These are phyloP conservation scores for Crocodylus rhombifer DNA, from an alignment of 2,797 vertebrate genomes.

Conservation along the genomic window DNA sequence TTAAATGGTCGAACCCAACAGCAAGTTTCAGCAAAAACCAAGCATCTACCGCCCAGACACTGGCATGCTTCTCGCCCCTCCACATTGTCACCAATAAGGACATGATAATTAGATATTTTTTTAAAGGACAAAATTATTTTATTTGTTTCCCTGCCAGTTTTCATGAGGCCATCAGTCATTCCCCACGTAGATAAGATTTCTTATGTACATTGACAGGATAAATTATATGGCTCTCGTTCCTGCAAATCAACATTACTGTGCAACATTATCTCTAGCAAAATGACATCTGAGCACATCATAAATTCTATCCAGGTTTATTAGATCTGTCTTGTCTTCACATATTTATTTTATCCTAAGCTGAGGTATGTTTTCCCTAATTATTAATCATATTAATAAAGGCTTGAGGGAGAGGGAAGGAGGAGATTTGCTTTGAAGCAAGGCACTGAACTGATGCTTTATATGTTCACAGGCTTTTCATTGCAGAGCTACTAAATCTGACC, in stretches of 20 bases:
- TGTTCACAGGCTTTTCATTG: not conserved
- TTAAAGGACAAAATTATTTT: slow-evolving; percentile 81
- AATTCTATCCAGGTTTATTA: slow-evolving; percentile 83
- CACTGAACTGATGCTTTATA: accelerated
- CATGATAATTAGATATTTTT: slow-evolving; percentile 80
- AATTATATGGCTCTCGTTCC: slow-evolving; percentile 83
- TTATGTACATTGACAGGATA: slow-evolving; percentile 82
- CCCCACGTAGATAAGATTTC: slow-evolving; percentile 77
- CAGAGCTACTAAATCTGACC: not conserved
- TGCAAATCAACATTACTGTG: slow-evolving; percentile 82
- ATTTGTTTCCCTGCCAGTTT: slow-evolving; percentile 82
- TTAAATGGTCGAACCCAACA: not conserved
- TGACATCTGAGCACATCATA: slow-evolving; percentile 74
- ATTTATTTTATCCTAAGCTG: slow-evolving; percentile 77
- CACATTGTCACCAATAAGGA: slow-evolving; percentile 50
- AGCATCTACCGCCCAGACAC: not conserved
- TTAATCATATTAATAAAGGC: slow-evolving; percentile 76
- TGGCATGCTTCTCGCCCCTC: not conserved
- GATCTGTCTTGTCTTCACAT: slow-evolving; percentile 77
- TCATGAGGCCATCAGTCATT: slow-evolving; percentile 81
- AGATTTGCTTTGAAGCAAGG: not conserved
- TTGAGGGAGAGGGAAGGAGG: too few relatives aligned
- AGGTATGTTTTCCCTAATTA: slow-evolving; percentile 66
- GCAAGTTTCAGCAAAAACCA: slow-evolving; percentile 39
- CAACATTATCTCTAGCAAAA: slow-evolving; percentile 80